Conservation (phyloP, 2,113 vertebrate species). For the Paramormyrops kingsleyae region DNA sequence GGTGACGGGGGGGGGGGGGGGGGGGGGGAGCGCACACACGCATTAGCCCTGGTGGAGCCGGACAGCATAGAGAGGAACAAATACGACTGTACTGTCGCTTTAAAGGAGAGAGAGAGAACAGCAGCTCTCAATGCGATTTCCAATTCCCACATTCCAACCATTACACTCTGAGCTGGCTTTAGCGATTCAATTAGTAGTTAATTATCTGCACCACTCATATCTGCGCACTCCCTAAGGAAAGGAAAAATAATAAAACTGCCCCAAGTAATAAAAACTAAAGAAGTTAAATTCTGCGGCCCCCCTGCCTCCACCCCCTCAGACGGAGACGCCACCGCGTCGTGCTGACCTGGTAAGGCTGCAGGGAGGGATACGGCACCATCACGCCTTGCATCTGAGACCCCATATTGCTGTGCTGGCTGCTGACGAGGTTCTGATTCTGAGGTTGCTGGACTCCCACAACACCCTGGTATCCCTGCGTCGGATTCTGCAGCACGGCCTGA, state of each 20-base stretch:
- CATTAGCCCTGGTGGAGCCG: neutral
- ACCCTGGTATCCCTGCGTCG: conserved; percentile 77
- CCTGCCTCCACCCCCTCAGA: neutral
- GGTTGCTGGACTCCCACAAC: conserved; percentile 72
- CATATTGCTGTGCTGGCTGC: conserved; percentile 69
- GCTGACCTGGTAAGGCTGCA: conserved; percentile 78
- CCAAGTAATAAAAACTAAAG: neutral
- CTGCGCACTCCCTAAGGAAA: neutral
- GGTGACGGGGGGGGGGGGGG: too few species aligned
- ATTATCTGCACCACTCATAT: conserved; percentile 4
- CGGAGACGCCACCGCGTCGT: neutral
- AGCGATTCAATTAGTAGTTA: conserved; percentile 2
- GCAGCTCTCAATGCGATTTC: neutral
- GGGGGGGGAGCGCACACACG: neutral
- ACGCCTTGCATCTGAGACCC: conserved; percentile 79
- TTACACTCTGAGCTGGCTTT: neutral
- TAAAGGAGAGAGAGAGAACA: neutral
- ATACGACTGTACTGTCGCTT: neutral
- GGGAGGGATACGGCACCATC: conserved; percentile 77
- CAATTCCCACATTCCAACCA: neutral
- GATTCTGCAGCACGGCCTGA: conserved; percentile 74
- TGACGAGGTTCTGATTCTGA: conserved; percentile 68
- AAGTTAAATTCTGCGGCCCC: neutral
- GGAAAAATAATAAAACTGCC: neutral
- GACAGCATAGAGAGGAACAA: neutral